Base-by-base conservation (phyloP, 2,888 invertebrate genomes). In the Philereme transversata region DNA sequence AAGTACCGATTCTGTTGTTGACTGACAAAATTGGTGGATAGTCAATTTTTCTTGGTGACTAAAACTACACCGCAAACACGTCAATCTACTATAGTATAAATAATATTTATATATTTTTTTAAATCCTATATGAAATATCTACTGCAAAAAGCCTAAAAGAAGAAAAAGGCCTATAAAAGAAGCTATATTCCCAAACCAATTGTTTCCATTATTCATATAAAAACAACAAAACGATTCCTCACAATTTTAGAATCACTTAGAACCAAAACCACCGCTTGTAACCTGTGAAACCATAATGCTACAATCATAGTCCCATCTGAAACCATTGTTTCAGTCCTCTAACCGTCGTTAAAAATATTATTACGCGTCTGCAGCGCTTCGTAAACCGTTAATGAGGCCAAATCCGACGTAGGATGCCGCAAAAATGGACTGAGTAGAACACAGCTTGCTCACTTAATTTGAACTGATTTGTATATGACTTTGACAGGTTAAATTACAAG, bases 331-430 rank as follows among this genome's bases (percentile, higher is more conserved):
- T 51, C n/a, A 47, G 49, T 53, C 47, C 53, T 53, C 11, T 57
- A 50, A 58, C 38, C 53, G 52, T 34, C 60, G 63, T 64, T 64
- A 62, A 67, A 67, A 61, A 63, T 54, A 77, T 74, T 71, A 73
- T 63, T 66, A 71, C 66, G 60, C 68, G 60, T 67, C 66, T 67
- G 70, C 73, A 75, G 69, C 55, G 62, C 67, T 68, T 72, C 70
- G 67, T 74, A 70, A 72, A 66, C 72, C 73, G 63, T 72, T 80
- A 80, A 79, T 78, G 78, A 80, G 73, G 62, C 67, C 69, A 70
- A 75, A 68, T 53, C 43, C 54, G 44, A 47, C 47, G 40, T 54
- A 51, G 75, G 72, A 73, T 69, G 68, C 81, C 78, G 51, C 79
- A 79, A 82, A 83, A 62, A 58, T 54, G 34, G 22, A 34, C 10